These are phyloP conservation scores for Tribolium castaneum DNA, from an alignment of 1,140 invertebrate species.

Conservation along the genomic window DNA sequence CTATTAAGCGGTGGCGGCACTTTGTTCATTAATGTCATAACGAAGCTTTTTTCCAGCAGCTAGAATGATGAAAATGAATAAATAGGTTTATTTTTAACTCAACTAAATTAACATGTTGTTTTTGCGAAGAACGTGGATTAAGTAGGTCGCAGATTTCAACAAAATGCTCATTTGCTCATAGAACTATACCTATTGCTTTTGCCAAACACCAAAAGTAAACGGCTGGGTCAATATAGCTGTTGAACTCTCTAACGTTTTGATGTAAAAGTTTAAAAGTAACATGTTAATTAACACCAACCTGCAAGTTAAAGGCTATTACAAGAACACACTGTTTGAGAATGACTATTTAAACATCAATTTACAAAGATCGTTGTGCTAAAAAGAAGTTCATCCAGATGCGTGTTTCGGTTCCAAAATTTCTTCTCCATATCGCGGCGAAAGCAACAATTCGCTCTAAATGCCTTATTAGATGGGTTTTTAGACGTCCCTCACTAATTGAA, in stretches of 20 bases:
- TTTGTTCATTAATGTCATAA: conserved; percentile 32
- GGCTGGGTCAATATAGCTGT: conserved; percentile 27
- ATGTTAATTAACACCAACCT: conserved; percentile 29
- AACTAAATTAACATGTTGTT: too few relatives aligned
- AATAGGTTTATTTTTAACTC: too few relatives aligned
- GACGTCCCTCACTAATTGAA: background rate
- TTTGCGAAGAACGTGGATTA: too few relatives aligned
- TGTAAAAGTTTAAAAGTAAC: conserved; percentile 31
- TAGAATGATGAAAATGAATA: too few relatives aligned
- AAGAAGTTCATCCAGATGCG: conserved; percentile 16
- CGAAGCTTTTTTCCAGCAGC: background rate
- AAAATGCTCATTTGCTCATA: too few relatives aligned
- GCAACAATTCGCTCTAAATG: conserved; percentile 6
- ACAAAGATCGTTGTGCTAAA: conserved; percentile 6
- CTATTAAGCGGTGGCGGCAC: conserved; percentile 35
- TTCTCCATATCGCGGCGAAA: background rate
- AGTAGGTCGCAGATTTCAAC: background rate
- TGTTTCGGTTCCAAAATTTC: conserved; percentile 1
- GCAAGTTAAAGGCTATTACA: conserved; percentile 32
- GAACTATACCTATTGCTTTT: background rate
- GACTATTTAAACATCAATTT: conserved; percentile 28
- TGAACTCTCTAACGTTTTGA: conserved; percentile 33
- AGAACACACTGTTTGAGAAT: conserved; percentile 24
- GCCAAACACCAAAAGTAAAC: background rate
- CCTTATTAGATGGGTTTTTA: conserved; percentile 5